Evolutionary conservation across 2,113 vertebrate species (phyloP), one percentile per base, ranked within the genome.

Genomic region (Silurus glanis): DNA sequence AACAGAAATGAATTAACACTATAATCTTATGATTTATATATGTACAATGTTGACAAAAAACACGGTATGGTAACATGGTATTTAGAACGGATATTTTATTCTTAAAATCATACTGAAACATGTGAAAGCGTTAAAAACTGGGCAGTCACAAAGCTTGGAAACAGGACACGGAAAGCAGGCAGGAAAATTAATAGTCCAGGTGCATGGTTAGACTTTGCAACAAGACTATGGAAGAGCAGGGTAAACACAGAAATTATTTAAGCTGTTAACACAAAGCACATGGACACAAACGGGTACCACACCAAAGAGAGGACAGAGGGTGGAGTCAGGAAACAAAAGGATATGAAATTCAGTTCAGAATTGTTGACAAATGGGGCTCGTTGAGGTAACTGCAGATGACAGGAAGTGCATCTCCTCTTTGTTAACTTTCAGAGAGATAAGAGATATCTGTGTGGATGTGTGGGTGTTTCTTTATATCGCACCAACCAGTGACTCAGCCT

Each of bases 401-500:
- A 49, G 14, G 3, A 51, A 61, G 37, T 25, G 53, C 45, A 72
- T 47, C 19, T 12, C 47, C 64, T 69, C 28, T 19, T 21, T 59
- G 61, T 80, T 69, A 79, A 37, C 75, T 80, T 83, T 71, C 23
- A 37, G 12, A 58, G 75, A 45, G 78, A 80, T 61, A 37, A 80
- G 78, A 59, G 56, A 56, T 81, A 76, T 83, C 69, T 78, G 80
- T 82, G 81, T 71, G 71, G 17, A 19, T 80, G 81, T 28, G 17
- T 79, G 9, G 81, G 78, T 80, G 82, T 85, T 80, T 86, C 78
- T 86, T 86, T 86, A 86, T 25, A 86, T 71, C 85, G 81, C 78
- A 80, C 51, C 75, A 67, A 85, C 10, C 13, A 28, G 25, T 85
- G 84, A 85, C 75, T 85, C 84, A 85, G 62, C 47, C 51, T 47